phyloP scores from a whole-genome alignment of 2,888 invertebrate genomes.

The Eurois occulta region DNA sequence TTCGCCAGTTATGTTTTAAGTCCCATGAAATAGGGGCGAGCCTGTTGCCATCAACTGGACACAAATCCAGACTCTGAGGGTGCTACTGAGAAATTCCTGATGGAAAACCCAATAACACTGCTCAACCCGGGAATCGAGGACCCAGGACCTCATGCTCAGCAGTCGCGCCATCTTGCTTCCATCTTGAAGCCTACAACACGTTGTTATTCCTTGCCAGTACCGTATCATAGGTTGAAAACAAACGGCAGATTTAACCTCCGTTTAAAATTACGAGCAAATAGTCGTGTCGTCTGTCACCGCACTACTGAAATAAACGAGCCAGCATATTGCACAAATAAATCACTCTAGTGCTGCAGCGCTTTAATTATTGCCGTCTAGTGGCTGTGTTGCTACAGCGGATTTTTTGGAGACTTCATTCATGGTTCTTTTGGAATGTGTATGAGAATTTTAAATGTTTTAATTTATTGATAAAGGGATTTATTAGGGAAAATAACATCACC shows the following conservation, averaged over 20 bases:
- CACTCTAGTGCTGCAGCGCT: slow-evolving; percentile 63
- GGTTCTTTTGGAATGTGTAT: not conserved
- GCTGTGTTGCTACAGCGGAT: slow-evolving; percentile 40
- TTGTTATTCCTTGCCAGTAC: not conserved
- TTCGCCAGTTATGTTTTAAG: too few species aligned
- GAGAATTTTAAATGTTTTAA: slow-evolving; percentile 21
- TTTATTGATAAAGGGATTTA: slow-evolving; percentile 9
- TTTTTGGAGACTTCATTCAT: slow-evolving; percentile 33
- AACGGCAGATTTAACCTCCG: slow-evolving; percentile 18
- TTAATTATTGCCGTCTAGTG: slow-evolving; percentile 43
- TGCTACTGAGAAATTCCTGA: too few species aligned
- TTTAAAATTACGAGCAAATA: slow-evolving; percentile 41
- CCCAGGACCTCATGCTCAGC: too few species aligned
- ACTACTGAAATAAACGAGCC: slow-evolving; percentile 55
- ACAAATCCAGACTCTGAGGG: too few species aligned
- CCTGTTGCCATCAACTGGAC: too few species aligned
- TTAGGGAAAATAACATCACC: too few species aligned
- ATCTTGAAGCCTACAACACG: too few species aligned
- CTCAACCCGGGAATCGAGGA: too few species aligned
- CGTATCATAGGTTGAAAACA: not conserved
- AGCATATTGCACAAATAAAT: slow-evolving; percentile 73
- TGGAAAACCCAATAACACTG: too few species aligned
- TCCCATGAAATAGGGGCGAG: too few species aligned
- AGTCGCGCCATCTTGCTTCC: too few species aligned
- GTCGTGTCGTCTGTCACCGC: slow-evolving; percentile 28